Conservation (phyloP, 2,113 vertebrate genomes). For the Holacanthus passer region DNA sequence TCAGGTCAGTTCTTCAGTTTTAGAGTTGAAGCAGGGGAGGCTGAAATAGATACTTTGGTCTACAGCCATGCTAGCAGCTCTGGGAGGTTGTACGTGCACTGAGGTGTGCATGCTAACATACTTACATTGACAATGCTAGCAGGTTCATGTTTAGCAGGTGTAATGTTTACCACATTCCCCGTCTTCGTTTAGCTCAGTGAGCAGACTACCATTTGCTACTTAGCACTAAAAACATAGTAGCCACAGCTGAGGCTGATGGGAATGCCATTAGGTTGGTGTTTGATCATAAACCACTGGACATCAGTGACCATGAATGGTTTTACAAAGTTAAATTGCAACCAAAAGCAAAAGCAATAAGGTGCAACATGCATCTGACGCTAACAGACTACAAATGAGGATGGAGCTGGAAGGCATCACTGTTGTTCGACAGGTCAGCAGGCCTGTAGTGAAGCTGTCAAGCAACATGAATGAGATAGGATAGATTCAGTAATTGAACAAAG, state of each 20-base stretch:
- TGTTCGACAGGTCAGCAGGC: slow-evolving; percentile 36
- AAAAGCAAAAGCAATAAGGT: not conserved
- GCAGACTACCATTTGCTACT: not conserved
- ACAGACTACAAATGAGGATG: slow-evolving; percentile 47
- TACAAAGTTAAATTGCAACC: no score
- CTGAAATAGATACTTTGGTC: not conserved
- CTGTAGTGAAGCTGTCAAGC: slow-evolving; percentile 46
- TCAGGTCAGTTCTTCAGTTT: not conserved
- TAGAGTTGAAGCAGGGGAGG: not conserved
- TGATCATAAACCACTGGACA: no score
- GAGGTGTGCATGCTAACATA: no score
- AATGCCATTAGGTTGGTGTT: not conserved
- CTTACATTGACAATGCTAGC: not conserved
- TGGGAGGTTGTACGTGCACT: not conserved
- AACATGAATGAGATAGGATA: slow-evolving; percentile 33
- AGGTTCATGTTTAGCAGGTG: not conserved
- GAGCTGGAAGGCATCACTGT: slow-evolving; percentile 38
- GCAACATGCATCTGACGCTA: slow-evolving; percentile 21
- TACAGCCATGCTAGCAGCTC: not conserved
- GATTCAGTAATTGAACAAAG: slow-evolving; percentile 39
- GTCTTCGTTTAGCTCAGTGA: not conserved
- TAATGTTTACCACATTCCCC: not conserved
- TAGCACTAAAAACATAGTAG: not conserved
- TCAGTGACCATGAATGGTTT: no score
- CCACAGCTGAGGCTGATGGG: not conserved